Evolutionary conservation across 2,888 invertebrate species (phyloP), one percentile per base, ranked within the genome.

Genomic region (Scaptodrosophila latifasciaeformis): DNA sequence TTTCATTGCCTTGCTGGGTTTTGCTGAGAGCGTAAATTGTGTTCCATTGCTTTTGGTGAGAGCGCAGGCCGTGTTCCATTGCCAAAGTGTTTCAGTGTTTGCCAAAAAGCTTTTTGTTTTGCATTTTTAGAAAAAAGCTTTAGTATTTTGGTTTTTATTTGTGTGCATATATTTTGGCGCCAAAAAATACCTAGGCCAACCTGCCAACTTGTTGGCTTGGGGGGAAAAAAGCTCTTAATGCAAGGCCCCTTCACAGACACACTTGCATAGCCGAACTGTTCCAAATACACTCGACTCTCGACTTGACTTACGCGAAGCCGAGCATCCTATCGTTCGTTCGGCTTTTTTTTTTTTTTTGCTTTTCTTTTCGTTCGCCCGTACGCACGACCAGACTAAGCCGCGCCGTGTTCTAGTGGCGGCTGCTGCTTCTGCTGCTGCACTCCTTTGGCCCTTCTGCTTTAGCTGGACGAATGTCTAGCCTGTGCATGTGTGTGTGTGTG

Each of bases 91-190:
- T 65, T 19, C 56, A 27, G 12, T 15, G 19, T 34, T 30, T 49
- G n/a, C n/a, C n/a, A n/a, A 15, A 65, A 65, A 65, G 65, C 65
- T 67, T n/a, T 13, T 17, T 15, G 30, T 35, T 30, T 34, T 49
- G 42, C 45, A 13, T 13, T 40, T 34, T 37, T 37, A n/a, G n/a
- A n/a, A n/a, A n/a, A n/a, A n/a, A n/a, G n/a, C n/a, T n/a, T n/a
- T n/a, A n/a, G n/a, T n/a, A n/a, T n/a, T n/a, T n/a, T n/a, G n/a
- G n/a, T n/a, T n/a, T n/a, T n/a, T n/a, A n/a, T n/a, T n/a, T n/a
- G n/a, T n/a, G n/a, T n/a, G n/a, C n/a, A n/a, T 2, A 6, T n/a
- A 29, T 47, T 67, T 65, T 65, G 67, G 65, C 64, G 67, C 64
- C 65, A 59, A 65, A 40, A 62, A 59, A 45, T 7, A 7, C 45